Percentiles rank a stretch among this genome's conserved stretches.
phyloP scores from a whole-genome alignment of 2,797 vertebrate species.

The Strix occidentalis region DNA sequence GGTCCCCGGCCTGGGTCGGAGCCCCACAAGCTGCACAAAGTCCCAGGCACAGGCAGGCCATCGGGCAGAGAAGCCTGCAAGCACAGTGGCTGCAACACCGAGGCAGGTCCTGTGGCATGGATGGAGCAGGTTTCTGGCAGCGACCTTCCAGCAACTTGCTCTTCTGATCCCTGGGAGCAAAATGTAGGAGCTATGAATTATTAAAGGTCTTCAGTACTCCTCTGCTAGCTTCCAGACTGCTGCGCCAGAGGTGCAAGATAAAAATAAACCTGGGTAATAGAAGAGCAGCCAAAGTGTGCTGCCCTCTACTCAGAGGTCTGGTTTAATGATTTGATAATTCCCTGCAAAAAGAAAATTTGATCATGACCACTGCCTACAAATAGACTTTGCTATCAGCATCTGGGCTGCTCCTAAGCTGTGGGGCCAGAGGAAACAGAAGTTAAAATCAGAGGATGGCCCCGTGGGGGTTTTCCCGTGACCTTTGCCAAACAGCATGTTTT shows the following conservation, averaged over 20 bases:
- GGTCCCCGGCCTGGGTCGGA: background rate
- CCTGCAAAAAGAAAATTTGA: background rate
- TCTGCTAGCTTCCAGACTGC: background rate
- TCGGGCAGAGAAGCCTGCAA: fast-evolving
- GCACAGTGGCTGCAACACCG: fast-evolving
- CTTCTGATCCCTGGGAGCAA: background rate
- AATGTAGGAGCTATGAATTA: background rate
- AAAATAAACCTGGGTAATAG: background rate
- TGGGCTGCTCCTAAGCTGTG: background rate
- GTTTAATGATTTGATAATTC: background rate
- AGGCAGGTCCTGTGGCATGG: background rate
- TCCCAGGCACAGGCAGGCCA: fast-evolving
- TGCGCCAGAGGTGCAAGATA: background rate
- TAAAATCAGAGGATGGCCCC: background rate
- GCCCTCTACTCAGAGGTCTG: background rate
- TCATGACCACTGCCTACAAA: background rate
- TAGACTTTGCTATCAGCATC: background rate
- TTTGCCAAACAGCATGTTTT: background rate
- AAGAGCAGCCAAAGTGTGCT: background rate
- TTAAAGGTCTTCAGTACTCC: background rate
- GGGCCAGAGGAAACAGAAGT: background rate
- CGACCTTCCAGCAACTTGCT: fast-evolving
- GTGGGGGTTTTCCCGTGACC: fast-evolving
- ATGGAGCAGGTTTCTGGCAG: background rate
- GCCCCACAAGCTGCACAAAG: background rate